Evolutionary conservation across 2,797 vertebrate species (phyloP).

Genomic region (Pangasius macronema): DNA sequence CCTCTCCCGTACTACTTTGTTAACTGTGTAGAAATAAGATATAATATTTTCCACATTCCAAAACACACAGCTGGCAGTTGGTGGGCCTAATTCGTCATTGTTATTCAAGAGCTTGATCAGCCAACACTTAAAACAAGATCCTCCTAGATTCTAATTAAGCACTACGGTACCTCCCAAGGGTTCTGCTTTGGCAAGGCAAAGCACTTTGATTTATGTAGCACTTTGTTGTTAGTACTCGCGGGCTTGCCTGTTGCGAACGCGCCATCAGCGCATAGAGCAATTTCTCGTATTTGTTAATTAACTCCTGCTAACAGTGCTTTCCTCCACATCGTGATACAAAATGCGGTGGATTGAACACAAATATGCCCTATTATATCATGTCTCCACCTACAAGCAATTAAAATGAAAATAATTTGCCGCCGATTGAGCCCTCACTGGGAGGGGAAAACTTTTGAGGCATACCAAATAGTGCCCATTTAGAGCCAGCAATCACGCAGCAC

Average conservation of each 20-base stretch:
- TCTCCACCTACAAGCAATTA: constrained; percentile 61
- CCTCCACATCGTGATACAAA: constrained; percentile 58
- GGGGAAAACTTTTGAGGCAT: constrained; percentile 52
- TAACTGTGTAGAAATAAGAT: constrained; percentile 66
- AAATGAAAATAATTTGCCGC: constrained; percentile 56
- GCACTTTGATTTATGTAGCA: constrained; percentile 81
- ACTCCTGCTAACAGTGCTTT: constrained; percentile 69
- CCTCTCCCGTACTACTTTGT: constrained; percentile 65
- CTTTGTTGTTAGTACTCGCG: constrained; percentile 77
- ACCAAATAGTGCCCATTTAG: constrained; percentile 56
- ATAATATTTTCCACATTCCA: constrained; percentile 67
- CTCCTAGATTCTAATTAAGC: constrained; percentile 87
- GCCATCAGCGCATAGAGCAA: constrained; percentile 64
- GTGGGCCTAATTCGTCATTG: constrained; percentile 79
- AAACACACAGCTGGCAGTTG: constrained; percentile 73
- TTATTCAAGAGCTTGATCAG: constrained; percentile 79
- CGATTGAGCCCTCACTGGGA: constrained; percentile 52
- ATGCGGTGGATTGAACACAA: constrained; percentile 56
- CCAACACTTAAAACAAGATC: constrained; percentile 84
- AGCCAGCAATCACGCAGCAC: constrained; percentile 57
- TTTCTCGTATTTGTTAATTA: constrained; percentile 80
- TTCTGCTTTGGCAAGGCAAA: constrained; percentile 77
- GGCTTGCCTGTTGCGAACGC: constrained; percentile 73
- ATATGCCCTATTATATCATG: constrained; percentile 55
- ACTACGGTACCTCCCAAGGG: constrained; percentile 79